These are phyloP conservation scores for Homalodisca vitripennis DNA, from an alignment of 1,140 invertebrate species.

Conservation along the genomic window DNA sequence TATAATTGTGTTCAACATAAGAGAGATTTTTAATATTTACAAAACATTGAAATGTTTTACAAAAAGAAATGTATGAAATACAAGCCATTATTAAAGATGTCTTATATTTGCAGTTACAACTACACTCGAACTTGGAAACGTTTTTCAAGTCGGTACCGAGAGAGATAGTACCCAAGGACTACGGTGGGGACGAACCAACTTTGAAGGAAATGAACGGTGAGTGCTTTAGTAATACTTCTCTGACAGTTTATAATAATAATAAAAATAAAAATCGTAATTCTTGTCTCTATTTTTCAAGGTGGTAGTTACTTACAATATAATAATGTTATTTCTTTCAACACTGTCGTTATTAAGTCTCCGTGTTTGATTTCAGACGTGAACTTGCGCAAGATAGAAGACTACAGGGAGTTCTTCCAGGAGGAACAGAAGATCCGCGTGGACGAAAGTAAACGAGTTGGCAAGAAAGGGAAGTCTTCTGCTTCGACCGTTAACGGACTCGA, in stretches of 20 bases:
- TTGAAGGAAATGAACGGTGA: conserved; percentile 35
- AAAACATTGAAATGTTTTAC: neutral
- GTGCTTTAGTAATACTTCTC: neutral
- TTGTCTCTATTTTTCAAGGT: neutral
- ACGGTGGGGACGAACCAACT: conserved; percentile 34
- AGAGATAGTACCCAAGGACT: conserved; percentile 37
- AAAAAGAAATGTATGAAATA: neutral
- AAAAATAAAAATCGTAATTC: neutral
- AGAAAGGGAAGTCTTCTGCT: conserved; percentile 14
- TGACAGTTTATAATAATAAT: neutral
- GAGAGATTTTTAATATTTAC: no score
- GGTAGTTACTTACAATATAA: no score
- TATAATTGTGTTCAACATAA: no score
- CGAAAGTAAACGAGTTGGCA: conserved; percentile 34
- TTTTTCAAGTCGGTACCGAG: conserved; percentile 30
- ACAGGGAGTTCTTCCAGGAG: conserved; percentile 34
- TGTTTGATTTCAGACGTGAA: conserved; percentile 32
- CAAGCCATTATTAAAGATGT: neutral
- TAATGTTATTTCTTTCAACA: no score
- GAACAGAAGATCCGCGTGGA: conserved; percentile 37
- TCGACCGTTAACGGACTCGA: neutral
- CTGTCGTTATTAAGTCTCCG: neutral
- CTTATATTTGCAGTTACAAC: conserved; percentile 34
- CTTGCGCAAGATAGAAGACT: conserved; percentile 30
- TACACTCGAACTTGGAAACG: conserved; percentile 35